Conservation (phyloP, 2,113 vertebrate species). For the Heterocephalus glaber region DNA sequence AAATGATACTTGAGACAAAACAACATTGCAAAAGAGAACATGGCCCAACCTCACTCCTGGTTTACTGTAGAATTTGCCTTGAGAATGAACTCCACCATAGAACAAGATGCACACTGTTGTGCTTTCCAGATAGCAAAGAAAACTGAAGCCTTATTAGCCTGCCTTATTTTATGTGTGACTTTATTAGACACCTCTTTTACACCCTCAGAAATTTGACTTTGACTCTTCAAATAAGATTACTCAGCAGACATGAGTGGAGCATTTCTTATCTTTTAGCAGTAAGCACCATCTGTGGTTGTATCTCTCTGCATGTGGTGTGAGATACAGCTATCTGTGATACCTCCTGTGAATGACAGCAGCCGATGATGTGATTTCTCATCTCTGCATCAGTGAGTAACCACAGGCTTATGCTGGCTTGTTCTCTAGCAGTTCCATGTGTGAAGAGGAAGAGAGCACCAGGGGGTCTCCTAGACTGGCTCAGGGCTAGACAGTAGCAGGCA, state of each 20-base stretch:
- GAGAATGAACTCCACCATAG: neutral
- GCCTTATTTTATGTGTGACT: neutral
- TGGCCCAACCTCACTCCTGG: neutral
- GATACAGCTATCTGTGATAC: neutral
- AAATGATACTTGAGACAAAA: neutral
- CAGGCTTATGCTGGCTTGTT: neutral
- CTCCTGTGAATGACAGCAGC: neutral
- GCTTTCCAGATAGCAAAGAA: neutral
- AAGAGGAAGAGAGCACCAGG: neutral
- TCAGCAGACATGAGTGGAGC: neutral
- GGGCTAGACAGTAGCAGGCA: neutral
- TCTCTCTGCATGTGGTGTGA: neutral
- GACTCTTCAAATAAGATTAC: conserved; percentile 42
- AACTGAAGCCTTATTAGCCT: conserved; percentile 46
- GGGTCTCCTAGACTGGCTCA: neutral
- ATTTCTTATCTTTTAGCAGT: neutral
- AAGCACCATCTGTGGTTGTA: neutral
- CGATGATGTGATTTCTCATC: neutral
- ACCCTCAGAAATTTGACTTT: conserved; percentile 11
- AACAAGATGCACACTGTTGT: neutral
- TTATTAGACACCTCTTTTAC: neutral
- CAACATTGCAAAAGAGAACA: neutral
- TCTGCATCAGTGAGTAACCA: neutral
- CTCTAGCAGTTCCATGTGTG: neutral
- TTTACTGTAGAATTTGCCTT: neutral